These are phyloP conservation scores for Cephus cinctus DNA, from an alignment of 1,140 invertebrate species.

Conservation along the genomic window DNA sequence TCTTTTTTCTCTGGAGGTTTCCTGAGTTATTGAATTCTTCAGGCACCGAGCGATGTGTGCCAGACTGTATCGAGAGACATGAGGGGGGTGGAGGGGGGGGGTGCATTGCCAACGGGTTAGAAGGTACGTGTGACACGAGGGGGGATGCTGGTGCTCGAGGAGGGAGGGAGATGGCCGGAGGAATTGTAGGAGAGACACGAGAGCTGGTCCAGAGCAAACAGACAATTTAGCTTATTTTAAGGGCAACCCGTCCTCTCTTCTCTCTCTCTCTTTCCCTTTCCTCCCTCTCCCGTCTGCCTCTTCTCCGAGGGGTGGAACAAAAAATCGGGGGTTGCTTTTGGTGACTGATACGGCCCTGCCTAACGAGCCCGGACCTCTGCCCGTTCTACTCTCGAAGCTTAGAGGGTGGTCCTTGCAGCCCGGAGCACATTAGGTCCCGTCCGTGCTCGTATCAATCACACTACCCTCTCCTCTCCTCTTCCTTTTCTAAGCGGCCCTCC, in stretches of 20 bases:
- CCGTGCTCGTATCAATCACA: slow-evolving; percentile 20
- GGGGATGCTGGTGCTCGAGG: no score
- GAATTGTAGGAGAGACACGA: slow-evolving; percentile 15
- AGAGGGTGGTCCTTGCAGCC: slow-evolving; percentile 38
- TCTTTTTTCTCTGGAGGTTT: no score
- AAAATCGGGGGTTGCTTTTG: slow-evolving; percentile 47
- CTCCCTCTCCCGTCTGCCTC: slow-evolving; percentile 14
- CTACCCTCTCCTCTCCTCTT: slow-evolving; percentile 10
- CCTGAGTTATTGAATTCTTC: no score
- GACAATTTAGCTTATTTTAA: slow-evolving; percentile 48
- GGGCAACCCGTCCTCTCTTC: slow-evolving; percentile 27
- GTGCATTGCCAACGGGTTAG: no score
- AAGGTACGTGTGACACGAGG: no score
- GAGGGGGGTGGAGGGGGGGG: no score
- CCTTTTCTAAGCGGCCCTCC: slow-evolving; percentile 5
- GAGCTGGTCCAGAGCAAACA: slow-evolving; percentile 36
- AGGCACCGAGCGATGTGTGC: no score
- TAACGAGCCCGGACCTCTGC: slow-evolving; percentile 43
- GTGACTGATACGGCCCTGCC: slow-evolving; percentile 51
- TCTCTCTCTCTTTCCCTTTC: slow-evolving; percentile 16
- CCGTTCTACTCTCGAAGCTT: slow-evolving; percentile 47
- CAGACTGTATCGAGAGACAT: no score
- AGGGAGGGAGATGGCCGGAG: slow-evolving; percentile 6
- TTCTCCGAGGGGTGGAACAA: slow-evolving; percentile 27
- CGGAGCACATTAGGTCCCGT: slow-evolving; percentile 19